phyloP scores from a whole-genome alignment of 2,797 vertebrate species.

The Urosaurus nigricauda region DNA sequence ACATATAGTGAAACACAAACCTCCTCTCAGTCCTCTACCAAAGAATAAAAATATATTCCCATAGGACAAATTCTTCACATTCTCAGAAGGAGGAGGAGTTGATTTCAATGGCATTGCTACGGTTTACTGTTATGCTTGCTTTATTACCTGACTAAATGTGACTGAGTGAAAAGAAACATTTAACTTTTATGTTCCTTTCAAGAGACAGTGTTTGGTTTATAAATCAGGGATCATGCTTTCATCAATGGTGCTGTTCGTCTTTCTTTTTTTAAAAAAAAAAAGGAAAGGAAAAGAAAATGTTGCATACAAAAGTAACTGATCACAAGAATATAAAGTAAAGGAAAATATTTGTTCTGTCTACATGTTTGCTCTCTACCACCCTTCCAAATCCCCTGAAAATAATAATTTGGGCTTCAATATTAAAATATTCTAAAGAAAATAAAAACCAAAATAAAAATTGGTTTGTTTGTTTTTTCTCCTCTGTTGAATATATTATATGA shows the following conservation, averaged over 20 bases:
- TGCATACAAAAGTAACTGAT: constrained; percentile 82
- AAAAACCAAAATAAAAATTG: constrained; percentile 79
- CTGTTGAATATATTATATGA: constrained; percentile 52
- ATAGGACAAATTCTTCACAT: constrained; percentile 81
- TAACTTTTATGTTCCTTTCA: constrained; percentile 70
- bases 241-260: constrained; percentile 86
- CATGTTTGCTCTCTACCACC: constrained; percentile 72
- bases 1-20: constrained; percentile 74
- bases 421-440: constrained; percentile 83
- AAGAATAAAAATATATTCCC: constrained; percentile 81
- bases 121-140: constrained; percentile 77
- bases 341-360: constrained; percentile 76
- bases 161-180: constrained; percentile 76
- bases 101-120: constrained; percentile 74
- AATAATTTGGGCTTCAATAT: constrained; percentile 81
- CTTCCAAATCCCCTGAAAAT: constrained; percentile 73
- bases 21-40: constrained; percentile 86
- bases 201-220: constrained; percentile 85
- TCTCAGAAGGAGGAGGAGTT: constrained; percentile 80
- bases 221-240: constrained; percentile 89
- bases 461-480: constrained; percentile 68
- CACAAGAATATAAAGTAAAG: constrained; percentile 81
- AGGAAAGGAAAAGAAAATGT: constrained; percentile 70
- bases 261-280: constrained; percentile 66
- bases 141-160: constrained; percentile 76